Percentiles rank a stretch among this genome's conserved stretches.
Conservation (phyloP, 1,140 invertebrate species). For the Wasmannia auropunctata region DNA sequence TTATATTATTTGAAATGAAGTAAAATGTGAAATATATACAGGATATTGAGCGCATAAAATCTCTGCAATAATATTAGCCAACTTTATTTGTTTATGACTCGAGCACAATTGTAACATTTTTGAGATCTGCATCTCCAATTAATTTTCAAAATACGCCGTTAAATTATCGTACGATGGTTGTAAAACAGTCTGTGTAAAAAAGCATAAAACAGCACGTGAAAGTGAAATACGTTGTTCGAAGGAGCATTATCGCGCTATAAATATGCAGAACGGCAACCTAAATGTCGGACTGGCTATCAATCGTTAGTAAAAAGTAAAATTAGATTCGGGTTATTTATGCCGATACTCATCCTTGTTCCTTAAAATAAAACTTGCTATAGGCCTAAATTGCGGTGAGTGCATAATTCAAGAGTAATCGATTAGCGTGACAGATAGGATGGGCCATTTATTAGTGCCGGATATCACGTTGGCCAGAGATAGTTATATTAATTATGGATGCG, state of each 20-base stretch:
- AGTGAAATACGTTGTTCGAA: background rate
- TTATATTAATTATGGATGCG: constrained; percentile 15
- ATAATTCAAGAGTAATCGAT: constrained; percentile 38
- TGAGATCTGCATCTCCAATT: background rate
- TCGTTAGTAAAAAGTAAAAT: constrained; percentile 9
- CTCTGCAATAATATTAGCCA: background rate
- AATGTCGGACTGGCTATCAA: background rate
- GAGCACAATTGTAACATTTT: background rate
- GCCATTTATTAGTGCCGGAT: constrained; percentile 27
- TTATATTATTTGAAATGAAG: background rate
- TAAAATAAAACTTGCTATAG: background rate
- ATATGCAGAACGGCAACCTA: background rate
- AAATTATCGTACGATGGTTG: background rate
- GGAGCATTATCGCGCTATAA: background rate
- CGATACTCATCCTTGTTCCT: background rate
- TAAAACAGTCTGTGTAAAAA: background rate
- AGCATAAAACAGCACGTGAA: background rate
- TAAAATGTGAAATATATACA: background rate
- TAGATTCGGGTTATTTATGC: constrained; percentile 11
- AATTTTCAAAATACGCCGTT: background rate
- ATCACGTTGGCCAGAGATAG: background rate
- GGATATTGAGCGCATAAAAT: background rate
- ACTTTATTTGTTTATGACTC: background rate
- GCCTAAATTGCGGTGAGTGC: constrained; percentile 6
- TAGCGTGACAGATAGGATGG: background rate